phyloP scores from a whole-genome alignment of 2,888 invertebrate genomes.

The Cordylochernes scorpioides region DNA sequence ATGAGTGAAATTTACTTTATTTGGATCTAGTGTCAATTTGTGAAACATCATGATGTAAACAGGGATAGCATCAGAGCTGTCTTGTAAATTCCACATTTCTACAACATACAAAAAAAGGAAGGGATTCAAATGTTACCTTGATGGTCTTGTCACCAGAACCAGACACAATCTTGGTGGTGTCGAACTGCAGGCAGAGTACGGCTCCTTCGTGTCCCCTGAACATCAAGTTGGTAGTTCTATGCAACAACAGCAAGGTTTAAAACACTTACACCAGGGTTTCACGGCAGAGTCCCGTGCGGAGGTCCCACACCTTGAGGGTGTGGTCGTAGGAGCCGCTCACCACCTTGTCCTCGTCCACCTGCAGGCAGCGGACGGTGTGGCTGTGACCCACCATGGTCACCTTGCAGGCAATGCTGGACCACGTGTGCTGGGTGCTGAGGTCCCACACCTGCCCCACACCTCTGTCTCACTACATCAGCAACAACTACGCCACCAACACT shows the following conservation, averaged over 20 bases:
- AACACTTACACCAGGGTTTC: conserved; percentile 23
- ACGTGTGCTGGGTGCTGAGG: conserved; percentile 23
- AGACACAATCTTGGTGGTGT: conserved; percentile 22
- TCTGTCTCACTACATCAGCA: too few species aligned
- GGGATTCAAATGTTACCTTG: too few species aligned
- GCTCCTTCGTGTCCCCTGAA: conserved; percentile 25
- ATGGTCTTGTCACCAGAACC: conserved; percentile 27
- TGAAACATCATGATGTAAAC: too few species aligned
- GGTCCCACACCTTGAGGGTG: conserved; percentile 27
- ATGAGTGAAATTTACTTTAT: too few species aligned
- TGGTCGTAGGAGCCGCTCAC: conserved; percentile 44
- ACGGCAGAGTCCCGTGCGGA: conserved; percentile 23
- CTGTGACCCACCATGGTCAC: conserved; percentile 28
- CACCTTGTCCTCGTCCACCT: conserved; percentile 26
- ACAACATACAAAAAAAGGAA: too few species aligned
- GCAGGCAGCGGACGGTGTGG: conserved; percentile 27
- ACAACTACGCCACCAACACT: too few species aligned
- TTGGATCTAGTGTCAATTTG: too few species aligned
- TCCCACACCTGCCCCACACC: conserved; percentile 29
- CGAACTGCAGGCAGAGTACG: conserved; percentile 26
- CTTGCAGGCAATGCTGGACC: conserved; percentile 28
- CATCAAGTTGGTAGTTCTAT: too few species aligned
- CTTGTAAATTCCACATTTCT: too few species aligned
- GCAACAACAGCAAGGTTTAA: too few species aligned
- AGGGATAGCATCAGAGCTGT: too few species aligned